Conservation (phyloP, 2,113 vertebrate genomes). For the Rana temporaria region DNA sequence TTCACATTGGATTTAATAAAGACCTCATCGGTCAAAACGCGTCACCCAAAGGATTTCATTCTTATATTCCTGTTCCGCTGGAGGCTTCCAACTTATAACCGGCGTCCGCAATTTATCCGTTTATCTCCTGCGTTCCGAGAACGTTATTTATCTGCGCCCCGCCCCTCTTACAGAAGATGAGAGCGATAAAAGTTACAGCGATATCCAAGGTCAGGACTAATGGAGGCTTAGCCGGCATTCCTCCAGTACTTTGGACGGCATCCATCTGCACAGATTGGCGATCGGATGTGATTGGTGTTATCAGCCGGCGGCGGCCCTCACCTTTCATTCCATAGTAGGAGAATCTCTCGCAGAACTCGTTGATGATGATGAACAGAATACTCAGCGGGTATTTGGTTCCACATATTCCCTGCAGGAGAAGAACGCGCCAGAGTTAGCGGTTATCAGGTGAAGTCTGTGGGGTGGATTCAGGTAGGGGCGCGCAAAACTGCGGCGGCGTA, state of each 20-base stretch:
- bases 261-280: neutral
- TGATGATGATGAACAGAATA: conserved; percentile 95
- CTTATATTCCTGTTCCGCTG: no score
- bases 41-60: no score
- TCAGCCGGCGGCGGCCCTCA: conserved; percentile 60
- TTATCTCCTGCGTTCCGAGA: neutral
- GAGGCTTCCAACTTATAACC: no score
- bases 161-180: neutral
- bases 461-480: no score
- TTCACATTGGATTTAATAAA: no score
- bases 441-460: no score
- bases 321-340: conserved; percentile 99
- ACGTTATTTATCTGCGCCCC: neutral
- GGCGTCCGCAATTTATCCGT: neutral
- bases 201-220: neutral
- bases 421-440: no score
- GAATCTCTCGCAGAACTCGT: conserved; percentile 97
- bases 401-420: conserved; percentile 80
- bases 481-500: no score
- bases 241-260: neutral
- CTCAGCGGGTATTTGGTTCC: conserved; percentile 92
- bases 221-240: neutral
- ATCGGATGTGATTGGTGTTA: no score
- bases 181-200: neutral
- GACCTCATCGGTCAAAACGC: no score